Evolutionary conservation across 2,113 vertebrate species (phyloP), one percentile per base, ranked within the genome.

Genomic region (Beaufortia kweichowensis): DNA sequence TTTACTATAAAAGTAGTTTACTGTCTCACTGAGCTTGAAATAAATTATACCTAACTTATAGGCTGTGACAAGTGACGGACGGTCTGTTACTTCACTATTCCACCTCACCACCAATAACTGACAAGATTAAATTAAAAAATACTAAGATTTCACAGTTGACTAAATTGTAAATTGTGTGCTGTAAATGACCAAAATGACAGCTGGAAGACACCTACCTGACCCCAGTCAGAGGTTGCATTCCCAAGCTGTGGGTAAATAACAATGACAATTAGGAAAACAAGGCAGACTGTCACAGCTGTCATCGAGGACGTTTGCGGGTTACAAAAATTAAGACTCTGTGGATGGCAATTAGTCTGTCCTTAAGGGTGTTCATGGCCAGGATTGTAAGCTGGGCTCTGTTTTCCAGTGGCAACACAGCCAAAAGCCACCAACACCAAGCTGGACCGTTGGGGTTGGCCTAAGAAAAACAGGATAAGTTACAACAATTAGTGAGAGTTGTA

Each of bases 351-450:
- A 98, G 95, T 46, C 93, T 91, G 79, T 96, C 94, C 85, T 94
- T 96, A n/a, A 96, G 91, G 0, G 92, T 93, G 21, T 88, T 94
- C 95, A 97, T 95, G 75, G 94, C 84, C 19, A 97, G 81, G 77
- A 96, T 95, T 71, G 94, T 94, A 85, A 98, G 92, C 84, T 97
- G 95, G 81, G 96, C 95, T 81, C 93, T 91, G 73, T 90, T 93
- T 75, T 96, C 96, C 83, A 97, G 76, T 0, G 96, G 95, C 64
- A 97, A 84, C 57, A 98, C 94, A 0, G 93, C 95, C 65, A 97
- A 90, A 48, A 96, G 90, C 95, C 95, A 97, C 94, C 96, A 98
- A 89, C 92, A 94, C 96, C 97, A 98, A 1, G 94, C 92, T 3
- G 97, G 96, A 35, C 94, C 96, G 43, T 90, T 92, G 24, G 93